Base-by-base conservation (phyloP, 2,888 invertebrate species). In the Glyphotaelius pellucidus region DNA sequence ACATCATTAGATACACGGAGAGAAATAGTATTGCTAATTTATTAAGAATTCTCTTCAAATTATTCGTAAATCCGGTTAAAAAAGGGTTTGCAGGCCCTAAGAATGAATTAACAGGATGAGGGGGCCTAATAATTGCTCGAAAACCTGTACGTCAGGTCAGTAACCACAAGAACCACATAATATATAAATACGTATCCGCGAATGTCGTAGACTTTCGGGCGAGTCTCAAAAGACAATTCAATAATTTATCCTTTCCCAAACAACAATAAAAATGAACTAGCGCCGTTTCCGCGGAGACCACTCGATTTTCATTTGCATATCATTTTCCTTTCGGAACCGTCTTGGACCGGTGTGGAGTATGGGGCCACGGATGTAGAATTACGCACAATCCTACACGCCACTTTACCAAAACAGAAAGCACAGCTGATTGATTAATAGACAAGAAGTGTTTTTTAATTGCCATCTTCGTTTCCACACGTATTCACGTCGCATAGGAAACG, bases 251-350 rank as follows among this genome's bases (percentile, higher is more conserved):
- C 7, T 9, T 7, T 7, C 25, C 2, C 1, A n/a, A 25, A 25
- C 9, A 67, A 25, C 0, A 9, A 9, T 1, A 67, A 25, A 67
- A 67, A 67, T 9, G 67, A 25, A 67, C 67, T 67, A n/a, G 67
- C 25, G 67, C n/a, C 25, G 67, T 67, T 67, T 67, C n/a, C 25
- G 67, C 67, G 25, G 67, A 67, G 25, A 9, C 67, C 9, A 67
- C 67, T 67, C 25, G 67, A 67, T 67, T 85, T 86, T 92, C 79
- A 90, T 91, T 47, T 80, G 87, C 92, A 89, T 91, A 52, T 47
- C 89, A 92, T 93, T 93, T 93, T 92, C 92, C 93, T 93, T 92
- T 93, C 93, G 19, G 91, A 89, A 92, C 84, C 30, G 67, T 67
- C 25, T 67, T 25, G 67, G 67, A n/a, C 25, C n/a, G 9, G 67